These are phyloP conservation scores for Xiphophorus hellerii DNA, from an alignment of 2,113 vertebrate species.

Conservation along the genomic window DNA sequence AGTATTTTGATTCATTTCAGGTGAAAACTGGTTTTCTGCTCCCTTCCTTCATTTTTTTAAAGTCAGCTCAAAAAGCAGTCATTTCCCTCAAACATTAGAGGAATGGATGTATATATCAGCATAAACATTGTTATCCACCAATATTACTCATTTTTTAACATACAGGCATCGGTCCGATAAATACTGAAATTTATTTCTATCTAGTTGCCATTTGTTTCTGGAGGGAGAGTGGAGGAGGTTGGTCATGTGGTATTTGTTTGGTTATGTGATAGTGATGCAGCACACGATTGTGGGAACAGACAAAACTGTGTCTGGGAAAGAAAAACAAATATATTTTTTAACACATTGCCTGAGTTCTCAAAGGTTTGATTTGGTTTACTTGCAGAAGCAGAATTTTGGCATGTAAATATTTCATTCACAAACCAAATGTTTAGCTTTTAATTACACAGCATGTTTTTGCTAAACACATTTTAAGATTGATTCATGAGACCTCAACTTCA, in stretches of 20 bases:
- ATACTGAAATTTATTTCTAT: too few relatives aligned
- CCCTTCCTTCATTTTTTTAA: constrained; percentile 6
- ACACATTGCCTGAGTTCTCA: not conserved
- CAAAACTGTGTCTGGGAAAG: not conserved
- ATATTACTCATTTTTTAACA: too few relatives aligned
- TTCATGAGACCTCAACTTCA: not conserved
- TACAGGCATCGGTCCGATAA: too few relatives aligned
- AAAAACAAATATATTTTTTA: not conserved
- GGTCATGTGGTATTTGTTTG: too few relatives aligned
- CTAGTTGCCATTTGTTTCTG: too few relatives aligned
- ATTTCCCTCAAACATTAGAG: not conserved
- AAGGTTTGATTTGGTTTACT: too few relatives aligned
- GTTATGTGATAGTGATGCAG: too few relatives aligned
- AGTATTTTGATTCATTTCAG: not conserved
- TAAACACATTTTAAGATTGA: too few relatives aligned
- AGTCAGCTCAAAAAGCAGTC: not conserved
- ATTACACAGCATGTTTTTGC: not conserved
- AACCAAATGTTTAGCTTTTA: not conserved
- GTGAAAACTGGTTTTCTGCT: not conserved
- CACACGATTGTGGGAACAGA: too few relatives aligned
- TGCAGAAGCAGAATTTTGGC: not conserved
- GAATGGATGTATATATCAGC: too few relatives aligned
- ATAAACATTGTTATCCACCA: too few relatives aligned
- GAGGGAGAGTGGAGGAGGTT: too few relatives aligned
- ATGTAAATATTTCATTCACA: not conserved